These are phyloP conservation scores for Lophius piscatorius DNA, from an alignment of 2,113 vertebrate species.

Conservation along the genomic window DNA sequence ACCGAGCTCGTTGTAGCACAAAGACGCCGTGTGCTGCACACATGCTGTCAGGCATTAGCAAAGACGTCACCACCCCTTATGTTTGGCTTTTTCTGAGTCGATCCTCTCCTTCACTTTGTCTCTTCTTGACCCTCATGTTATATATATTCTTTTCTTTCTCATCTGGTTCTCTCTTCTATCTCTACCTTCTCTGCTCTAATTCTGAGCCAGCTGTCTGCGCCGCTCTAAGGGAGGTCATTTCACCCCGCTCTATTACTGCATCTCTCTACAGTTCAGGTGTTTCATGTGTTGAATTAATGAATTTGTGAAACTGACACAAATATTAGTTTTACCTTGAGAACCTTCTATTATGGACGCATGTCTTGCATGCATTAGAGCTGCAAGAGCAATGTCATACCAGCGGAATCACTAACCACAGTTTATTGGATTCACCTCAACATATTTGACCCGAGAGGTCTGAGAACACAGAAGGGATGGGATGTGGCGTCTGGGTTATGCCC, in stretches of 20 bases:
- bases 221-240: no score
- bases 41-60: conserved; percentile 45
- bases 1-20: conserved; percentile 26
- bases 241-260: no score
- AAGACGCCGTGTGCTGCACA: conserved; percentile 29
- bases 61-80: conserved; percentile 35
- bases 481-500: background rate
- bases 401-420: conserved; percentile 9
- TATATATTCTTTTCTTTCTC: background rate
- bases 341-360: background rate
- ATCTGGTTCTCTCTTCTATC: background rate
- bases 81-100: background rate
- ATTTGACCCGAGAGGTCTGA: conserved; percentile 1
- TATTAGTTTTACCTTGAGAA: background rate
- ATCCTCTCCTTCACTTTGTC: conserved; percentile 13
- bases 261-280: no score
- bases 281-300: background rate
- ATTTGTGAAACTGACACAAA: background rate
- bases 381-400: background rate
- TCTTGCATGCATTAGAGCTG: background rate
- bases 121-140: background rate
- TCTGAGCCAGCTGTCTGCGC: background rate
- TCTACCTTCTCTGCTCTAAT: conserved; percentile 8
- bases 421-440: background rate
- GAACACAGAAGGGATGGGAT: background rate